phyloP scores from a whole-genome alignment of 23 tunicate species.

The Styela plicata region DNA sequence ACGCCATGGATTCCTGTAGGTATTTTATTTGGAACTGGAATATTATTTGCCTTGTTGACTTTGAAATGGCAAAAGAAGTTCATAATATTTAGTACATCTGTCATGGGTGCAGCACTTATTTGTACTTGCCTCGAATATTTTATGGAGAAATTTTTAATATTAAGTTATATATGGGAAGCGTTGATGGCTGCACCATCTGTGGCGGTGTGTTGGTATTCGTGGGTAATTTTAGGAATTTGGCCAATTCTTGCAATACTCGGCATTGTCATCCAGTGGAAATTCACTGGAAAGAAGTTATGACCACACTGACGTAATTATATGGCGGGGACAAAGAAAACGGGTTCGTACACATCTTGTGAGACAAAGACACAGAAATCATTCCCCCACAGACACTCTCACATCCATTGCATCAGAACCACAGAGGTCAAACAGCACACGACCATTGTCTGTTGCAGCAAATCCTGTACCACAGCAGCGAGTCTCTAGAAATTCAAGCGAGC shows the following conservation, averaged over 20 bases:
- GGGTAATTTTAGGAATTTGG: conserved; percentile 80
- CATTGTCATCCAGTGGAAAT: conserved; percentile 69
- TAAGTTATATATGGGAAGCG: conserved; percentile 79
- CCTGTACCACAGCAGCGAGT: not conserved
- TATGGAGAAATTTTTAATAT: conserved; percentile 59
- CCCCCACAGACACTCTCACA: not conserved
- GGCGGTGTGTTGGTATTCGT: conserved; percentile 74
- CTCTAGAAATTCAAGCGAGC: not conserved
- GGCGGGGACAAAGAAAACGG: conserved; percentile 42
- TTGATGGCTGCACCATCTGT: conserved; percentile 53
- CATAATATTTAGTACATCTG: conserved; percentile 67
- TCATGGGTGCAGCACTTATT: conserved; percentile 79
- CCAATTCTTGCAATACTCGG: conserved; percentile 74
- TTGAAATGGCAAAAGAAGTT: conserved; percentile 71
- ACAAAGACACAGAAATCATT: not conserved
- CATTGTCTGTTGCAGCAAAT: not conserved
- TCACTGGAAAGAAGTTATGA: conserved; percentile 78
- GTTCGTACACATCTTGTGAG: conserved; percentile 76
- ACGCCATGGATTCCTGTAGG: conserved; percentile 85
- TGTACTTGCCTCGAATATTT: conserved; percentile 75
- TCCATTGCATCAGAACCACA: not conserved
- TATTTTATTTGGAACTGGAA: conserved; percentile 80
- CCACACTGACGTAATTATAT: conserved; percentile 86
- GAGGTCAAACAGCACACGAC: not conserved
- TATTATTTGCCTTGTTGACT: conserved; percentile 68